A percentile compares a stretch with the other conserved stretches of the same genome.
Conservation (phyloP, 2,888 invertebrate genomes). For the Odontocolon sp. region DNA sequence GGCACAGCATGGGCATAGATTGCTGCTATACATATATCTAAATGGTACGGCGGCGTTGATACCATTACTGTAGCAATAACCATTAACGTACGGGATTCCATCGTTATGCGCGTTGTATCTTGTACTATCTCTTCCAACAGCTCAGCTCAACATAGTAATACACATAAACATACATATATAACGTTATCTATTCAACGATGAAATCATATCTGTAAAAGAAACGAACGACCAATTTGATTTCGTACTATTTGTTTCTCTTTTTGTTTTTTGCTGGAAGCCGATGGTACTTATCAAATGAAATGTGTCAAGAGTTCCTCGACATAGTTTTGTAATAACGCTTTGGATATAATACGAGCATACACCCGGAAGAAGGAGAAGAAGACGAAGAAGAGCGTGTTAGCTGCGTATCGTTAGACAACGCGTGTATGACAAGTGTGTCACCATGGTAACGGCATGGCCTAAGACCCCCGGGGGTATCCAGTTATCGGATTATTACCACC, state of each 20-base stretch:
- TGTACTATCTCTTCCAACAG: conserved; percentile 22
- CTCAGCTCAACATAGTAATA: too few relatives aligned
- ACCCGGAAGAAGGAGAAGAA: conserved; percentile 19
- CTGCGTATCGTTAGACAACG: conserved; percentile 44
- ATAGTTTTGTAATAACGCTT: conserved; percentile 34
- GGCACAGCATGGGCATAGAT: background rate
- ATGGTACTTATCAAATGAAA: conserved; percentile 28
- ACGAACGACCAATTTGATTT: background rate
- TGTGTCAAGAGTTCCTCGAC: conserved; percentile 27
- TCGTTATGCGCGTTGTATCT: background rate
- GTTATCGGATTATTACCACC: conserved; percentile 61
- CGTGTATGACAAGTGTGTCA: conserved; percentile 57
- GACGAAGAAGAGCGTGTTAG: conserved; percentile 35
- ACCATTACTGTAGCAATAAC: conserved; percentile 37
- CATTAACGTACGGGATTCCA: conserved; percentile 37
- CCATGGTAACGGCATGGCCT: conserved; percentile 48
- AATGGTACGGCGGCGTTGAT: conserved; percentile 22
- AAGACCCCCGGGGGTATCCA: conserved; percentile 52
- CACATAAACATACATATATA: background rate
- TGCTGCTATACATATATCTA: background rate
- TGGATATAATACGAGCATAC: background rate
- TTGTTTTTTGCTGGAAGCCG: background rate
- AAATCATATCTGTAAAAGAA: background rate
- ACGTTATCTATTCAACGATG: background rate
- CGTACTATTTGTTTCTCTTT: background rate